A percentile compares a stretch with the other conserved stretches of the same genome.
Evolutionary conservation across 2,797 vertebrate genomes (phyloP).

Genomic region (Chaetodon trifasciatus): DNA sequence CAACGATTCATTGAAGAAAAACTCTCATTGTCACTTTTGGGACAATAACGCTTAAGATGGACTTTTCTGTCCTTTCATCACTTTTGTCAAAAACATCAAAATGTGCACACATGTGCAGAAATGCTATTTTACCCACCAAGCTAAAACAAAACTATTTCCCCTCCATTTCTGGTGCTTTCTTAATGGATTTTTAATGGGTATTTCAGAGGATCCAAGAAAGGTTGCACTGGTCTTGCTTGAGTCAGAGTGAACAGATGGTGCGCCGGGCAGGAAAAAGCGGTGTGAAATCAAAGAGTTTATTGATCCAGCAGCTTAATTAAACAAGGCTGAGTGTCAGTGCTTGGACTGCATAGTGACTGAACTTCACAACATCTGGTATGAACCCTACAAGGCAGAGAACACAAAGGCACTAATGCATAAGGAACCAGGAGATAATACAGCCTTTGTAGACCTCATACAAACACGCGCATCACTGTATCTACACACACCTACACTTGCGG

Average conservation of each 20-base stretch:
- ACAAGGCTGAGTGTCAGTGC: constrained; percentile 72
- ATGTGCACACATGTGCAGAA: constrained; percentile 16
- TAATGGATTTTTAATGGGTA: constrained; percentile 77
- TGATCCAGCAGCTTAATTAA: constrained; percentile 80
- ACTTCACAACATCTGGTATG: constrained; percentile 60
- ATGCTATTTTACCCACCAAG: constrained; percentile 8
- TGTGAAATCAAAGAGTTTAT: constrained; percentile 72
- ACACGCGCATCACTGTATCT: neutral
- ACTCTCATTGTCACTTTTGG: neutral
- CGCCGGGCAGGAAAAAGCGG: constrained; percentile 39
- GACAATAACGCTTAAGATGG: no score
- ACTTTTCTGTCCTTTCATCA: constrained; percentile 12
- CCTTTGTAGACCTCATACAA: constrained; percentile 3
- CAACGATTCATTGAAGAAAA: neutral
- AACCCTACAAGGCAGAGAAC: constrained; percentile 38
- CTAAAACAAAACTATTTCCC: constrained; percentile 11
- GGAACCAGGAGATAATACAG: constrained; percentile 26
- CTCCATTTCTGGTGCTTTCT: constrained; percentile 26
- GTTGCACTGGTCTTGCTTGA: constrained; percentile 69
- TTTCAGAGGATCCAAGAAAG: constrained; percentile 65
- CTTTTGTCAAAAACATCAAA: constrained; percentile 12
- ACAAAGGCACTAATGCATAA: constrained; percentile 5
- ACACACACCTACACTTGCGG: neutral
- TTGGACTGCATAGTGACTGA: constrained; percentile 54
- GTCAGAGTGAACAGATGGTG: constrained; percentile 71